Conservation (phyloP, 2,888 invertebrate species). For the Eudasyphora cyanicolor region DNA sequence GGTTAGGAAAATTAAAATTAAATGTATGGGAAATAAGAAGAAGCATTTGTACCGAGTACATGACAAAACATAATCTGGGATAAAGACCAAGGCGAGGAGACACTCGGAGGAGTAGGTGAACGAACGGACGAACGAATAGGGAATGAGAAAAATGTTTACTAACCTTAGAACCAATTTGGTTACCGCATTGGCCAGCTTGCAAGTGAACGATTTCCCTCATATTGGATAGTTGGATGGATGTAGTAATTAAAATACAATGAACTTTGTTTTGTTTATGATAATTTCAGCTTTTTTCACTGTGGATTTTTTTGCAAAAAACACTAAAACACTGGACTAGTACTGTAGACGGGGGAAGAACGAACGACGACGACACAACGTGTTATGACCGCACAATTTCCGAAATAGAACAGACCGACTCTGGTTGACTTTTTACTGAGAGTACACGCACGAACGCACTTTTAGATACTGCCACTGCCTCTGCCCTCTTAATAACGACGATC, state of each 20-base stretch:
- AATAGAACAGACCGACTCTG: constrained; percentile 5
- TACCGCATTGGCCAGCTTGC: constrained; percentile 94
- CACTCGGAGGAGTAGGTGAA: not conserved
- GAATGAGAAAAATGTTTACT: constrained; percentile 60
- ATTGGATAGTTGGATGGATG: constrained; percentile 67
- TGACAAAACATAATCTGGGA: not conserved
- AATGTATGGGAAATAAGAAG: constrained; percentile 6
- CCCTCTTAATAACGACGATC: constrained; percentile 52
- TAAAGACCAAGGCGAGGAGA: constrained; percentile 9
- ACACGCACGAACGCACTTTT: constrained; percentile 61
- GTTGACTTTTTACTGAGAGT: not conserved
- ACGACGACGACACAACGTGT: constrained; percentile 21
- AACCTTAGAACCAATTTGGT: constrained; percentile 96
- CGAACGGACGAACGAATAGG: not conserved
- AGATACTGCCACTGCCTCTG: too few relatives aligned
- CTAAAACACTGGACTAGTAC: too few relatives aligned
- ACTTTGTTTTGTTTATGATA: constrained; percentile 36
- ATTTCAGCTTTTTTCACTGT: not conserved
- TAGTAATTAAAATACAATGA: constrained; percentile 31
- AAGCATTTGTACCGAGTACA: not conserved
- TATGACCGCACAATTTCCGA: constrained; percentile 18
- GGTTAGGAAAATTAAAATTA: constrained; percentile 53
- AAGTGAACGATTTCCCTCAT: constrained; percentile 97
- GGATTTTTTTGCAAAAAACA: not conserved
- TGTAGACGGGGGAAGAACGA: not conserved